These are phyloP conservation scores for Aphidius colemani DNA, from an alignment of 2,888 invertebrate species.

Conservation along the genomic window DNA sequence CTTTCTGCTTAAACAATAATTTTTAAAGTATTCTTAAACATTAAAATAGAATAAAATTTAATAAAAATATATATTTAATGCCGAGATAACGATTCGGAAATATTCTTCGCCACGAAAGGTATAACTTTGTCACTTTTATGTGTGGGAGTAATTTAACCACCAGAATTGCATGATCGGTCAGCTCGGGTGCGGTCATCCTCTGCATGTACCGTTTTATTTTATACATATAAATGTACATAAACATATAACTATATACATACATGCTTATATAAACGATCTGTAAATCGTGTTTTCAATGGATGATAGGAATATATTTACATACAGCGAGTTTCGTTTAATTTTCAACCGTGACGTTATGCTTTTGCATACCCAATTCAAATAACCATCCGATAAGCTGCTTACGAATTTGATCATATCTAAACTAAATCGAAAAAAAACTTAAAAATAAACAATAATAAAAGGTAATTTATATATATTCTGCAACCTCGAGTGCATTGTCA, in stretches of 20 bases:
- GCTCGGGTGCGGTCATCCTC: constrained; percentile 18
- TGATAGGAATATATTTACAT: constrained; percentile 11
- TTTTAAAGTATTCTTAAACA: too few species aligned
- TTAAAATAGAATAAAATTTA: too few species aligned
- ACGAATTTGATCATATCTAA: constrained; percentile 29
- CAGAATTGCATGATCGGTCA: constrained; percentile 27
- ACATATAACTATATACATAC: too few species aligned
- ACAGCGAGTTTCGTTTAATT: constrained; percentile 24
- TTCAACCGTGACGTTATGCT: constrained; percentile 30
- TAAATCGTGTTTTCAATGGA: constrained; percentile 7
- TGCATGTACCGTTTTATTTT: constrained; percentile 20
- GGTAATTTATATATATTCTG: constrained; percentile 1
- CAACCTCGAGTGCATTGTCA: constrained; percentile 19
- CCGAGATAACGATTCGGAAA: neutral
- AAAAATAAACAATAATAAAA: neutral
- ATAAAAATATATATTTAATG: neutral
- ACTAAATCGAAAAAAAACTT: constrained; percentile 22
- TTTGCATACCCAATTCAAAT: constrained; percentile 26
- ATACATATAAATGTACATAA: too few species aligned
- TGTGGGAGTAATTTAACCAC: constrained; percentile 29
- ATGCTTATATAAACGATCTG: constrained; percentile 19
- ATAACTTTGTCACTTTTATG: constrained; percentile 9
- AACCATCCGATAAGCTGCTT: constrained; percentile 29
- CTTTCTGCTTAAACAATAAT: too few species aligned
- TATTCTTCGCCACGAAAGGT: neutral